Base-by-base conservation (phyloP, 2,888 invertebrate species). In the Aethes cnicana region DNA sequence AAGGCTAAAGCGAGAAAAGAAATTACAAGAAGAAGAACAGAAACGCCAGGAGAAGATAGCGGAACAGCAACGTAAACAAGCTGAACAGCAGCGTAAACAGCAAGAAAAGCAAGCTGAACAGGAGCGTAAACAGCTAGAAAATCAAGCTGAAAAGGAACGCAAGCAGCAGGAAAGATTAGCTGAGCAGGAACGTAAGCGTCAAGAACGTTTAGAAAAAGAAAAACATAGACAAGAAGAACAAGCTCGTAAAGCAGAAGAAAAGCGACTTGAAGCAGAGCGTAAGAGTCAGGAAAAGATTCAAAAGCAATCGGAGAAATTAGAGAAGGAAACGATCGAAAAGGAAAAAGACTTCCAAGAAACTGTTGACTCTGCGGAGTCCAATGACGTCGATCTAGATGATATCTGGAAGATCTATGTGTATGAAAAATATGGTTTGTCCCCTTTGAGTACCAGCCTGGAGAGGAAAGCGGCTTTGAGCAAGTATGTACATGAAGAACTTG, bases 381-480 rank as follows among this genome's bases (percentile, higher is more conserved):
- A 44, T 1, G 78, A 79, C 50, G 55, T 81, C n/a, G 84, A 87
- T 37, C 59, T 88, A n/a, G 81, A 83, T 63, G 82, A 85, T 39
- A 62, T 88, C 37, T 88, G 84, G 82, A 81, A 81, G 60, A 70
- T 66, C 36, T 77, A 83, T 41, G 71, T 88, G 6, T 86, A 81
- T 55, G 58, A 72, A 20, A 84, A 83, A 57, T 84, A 84, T 57
- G 81, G 79, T 7, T 66, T 88, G 48, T 70, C 68, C 30, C 57
- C 61, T 21, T 58, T 63, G 14, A 88, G 83, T 50, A 76, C 77
- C 1, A 64, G 70, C 8, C 55, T 81, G 25, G 82, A 83, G 49
- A 84, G 76, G 56, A 72, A 77, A 55, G 64, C 69, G 23, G 84
- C 77, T 0, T 44, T 85, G 1, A 69, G 74, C 20, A 76, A 58